These are phyloP conservation scores for Papilio polyxenes DNA, from an alignment of 1,140 invertebrate genomes.

Conservation along the genomic window DNA sequence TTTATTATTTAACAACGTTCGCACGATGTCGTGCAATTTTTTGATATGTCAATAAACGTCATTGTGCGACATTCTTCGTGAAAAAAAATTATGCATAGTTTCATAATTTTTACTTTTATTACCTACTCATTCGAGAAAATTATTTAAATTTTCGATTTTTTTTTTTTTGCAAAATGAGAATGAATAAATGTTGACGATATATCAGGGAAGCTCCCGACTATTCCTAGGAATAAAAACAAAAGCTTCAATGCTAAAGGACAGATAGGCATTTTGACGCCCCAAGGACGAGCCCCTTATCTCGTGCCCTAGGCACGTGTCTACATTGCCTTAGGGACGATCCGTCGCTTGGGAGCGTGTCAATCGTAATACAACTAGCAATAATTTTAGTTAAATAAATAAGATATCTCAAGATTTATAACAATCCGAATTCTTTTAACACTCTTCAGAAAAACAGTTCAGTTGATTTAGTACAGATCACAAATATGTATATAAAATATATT, in stretches of 20 bases:
- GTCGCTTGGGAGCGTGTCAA: background rate
- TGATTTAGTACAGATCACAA: too few species aligned
- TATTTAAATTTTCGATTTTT: background rate
- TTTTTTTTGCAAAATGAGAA: too few species aligned
- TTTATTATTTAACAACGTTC: conserved; percentile 33
- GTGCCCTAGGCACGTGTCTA: conserved; percentile 3
- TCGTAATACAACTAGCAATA: conserved; percentile 9
- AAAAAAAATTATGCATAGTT: conserved; percentile 8
- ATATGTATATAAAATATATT: too few species aligned
- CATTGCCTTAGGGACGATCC: background rate
- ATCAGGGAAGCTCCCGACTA: too few species aligned
- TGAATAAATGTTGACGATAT: too few species aligned
- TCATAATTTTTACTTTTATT: background rate
- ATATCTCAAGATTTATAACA: background rate
- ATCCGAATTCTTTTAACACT: background rate
- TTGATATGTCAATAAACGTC: conserved; percentile 34
- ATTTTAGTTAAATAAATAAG: background rate
- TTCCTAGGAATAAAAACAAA: too few species aligned
- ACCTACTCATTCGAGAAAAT: background rate
- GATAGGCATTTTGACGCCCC: background rate
- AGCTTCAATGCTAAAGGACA: background rate
- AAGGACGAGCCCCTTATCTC: background rate
- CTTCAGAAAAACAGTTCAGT: background rate
- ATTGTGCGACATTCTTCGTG: conserved; percentile 3
- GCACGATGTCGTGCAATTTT: conserved; percentile 17